Percentiles rank a stretch among this genome's conserved stretches.
These are phyloP conservation scores for Corvus hawaiiensis DNA, from an alignment of 2,113 vertebrate species.

Conservation along the genomic window DNA sequence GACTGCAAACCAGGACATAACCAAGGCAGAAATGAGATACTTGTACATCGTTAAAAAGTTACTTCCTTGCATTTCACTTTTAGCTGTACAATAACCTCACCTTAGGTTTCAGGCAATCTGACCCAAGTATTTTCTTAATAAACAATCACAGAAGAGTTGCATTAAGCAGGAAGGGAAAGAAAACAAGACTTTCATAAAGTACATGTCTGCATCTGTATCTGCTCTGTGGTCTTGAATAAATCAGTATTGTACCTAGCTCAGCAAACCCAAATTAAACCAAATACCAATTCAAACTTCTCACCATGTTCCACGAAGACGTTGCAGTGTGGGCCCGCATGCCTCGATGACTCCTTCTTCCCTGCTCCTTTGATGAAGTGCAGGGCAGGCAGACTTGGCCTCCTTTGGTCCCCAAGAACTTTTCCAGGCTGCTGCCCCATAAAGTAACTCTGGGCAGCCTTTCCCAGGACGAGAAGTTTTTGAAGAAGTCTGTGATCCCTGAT, in stretches of 20 bases:
- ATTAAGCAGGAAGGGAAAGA: not conserved
- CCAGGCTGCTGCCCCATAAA: conserved; percentile 99
- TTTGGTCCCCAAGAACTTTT: conserved; percentile 95
- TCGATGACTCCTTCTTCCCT: conserved; percentile 84
- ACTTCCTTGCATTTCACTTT: not conserved
- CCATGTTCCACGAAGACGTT: conserved; percentile 95
- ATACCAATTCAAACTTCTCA: conserved; percentile 68
- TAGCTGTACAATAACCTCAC: not conserved
- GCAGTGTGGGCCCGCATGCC: conserved; percentile 84
- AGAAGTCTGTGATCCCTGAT: conserved; percentile 1
- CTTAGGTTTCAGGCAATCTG: not conserved
- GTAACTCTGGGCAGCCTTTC: conserved; percentile 75
- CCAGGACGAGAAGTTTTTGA: conserved; percentile 39
- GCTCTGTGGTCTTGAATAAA: not conserved
- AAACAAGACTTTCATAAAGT: not conserved
- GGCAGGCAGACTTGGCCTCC: conserved; percentile 95
- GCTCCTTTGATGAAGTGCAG: conserved; percentile 91
- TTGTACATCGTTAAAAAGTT: not conserved
- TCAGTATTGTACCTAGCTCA: not conserved
- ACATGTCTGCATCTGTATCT: not conserved
- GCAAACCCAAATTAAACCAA: not conserved
- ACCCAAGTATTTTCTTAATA: not conserved
- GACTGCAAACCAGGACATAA: not conserved
- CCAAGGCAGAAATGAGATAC: not conserved
- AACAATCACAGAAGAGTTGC: not conserved